Conservation (phyloP, 2,888 invertebrate genomes). For the Resseliella maxima region DNA sequence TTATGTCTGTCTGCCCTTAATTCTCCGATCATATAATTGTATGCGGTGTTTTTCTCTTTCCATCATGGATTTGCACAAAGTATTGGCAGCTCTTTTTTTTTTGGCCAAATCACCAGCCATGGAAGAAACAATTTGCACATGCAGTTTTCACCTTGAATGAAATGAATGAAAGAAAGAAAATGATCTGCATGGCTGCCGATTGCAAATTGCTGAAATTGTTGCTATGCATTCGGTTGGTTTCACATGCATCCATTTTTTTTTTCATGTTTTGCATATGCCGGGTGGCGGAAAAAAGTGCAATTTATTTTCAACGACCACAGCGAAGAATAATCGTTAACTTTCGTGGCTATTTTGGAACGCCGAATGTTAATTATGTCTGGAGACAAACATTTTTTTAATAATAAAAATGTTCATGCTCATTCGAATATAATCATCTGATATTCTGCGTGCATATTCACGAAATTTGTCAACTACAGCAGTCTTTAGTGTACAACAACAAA, state of each 20-base stretch:
- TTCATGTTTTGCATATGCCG: background rate
- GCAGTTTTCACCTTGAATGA: background rate
- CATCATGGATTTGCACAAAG: background rate
- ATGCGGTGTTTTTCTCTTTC: background rate
- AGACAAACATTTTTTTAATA: no score
- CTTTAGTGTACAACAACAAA: no score
- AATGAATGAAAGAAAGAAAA: background rate
- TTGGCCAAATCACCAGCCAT: background rate
- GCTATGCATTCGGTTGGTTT: background rate
- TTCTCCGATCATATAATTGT: background rate
- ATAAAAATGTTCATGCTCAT: no score
- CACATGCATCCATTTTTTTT: background rate
- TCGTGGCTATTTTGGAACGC: no score
- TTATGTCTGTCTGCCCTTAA: background rate
- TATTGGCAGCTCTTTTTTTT: slow-evolving; percentile 26
- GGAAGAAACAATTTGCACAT: background rate
- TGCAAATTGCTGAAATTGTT: background rate
- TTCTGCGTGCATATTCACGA: no score
- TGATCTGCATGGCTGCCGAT: slow-evolving; percentile 15
- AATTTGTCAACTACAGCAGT: no score
- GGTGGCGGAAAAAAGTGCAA: background rate
- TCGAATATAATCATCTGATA: no score
- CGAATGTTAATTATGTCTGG: no score
- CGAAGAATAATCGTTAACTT: background rate
- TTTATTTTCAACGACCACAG: background rate